Percentiles rank a stretch among this genome's conserved stretches.
phyloP scores from a whole-genome alignment of 2,888 invertebrate genomes.

The Drosophila seclusa region DNA sequence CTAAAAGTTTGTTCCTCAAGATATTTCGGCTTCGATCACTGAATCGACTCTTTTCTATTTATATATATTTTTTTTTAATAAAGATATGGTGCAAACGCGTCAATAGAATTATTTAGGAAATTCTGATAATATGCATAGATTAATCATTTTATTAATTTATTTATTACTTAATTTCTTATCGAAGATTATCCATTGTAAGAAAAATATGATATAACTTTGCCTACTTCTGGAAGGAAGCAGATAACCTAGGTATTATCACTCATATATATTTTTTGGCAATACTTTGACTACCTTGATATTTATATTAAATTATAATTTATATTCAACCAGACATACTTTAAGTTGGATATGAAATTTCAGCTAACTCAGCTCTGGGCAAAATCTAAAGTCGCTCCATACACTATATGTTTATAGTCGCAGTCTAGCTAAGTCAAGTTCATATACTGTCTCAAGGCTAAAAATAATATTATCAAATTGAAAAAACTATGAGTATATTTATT shows the following conservation, averaged over 20 bases:
- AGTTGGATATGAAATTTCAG: neutral
- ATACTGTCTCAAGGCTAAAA: neutral
- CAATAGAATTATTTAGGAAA: neutral
- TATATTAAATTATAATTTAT: conserved; percentile 9
- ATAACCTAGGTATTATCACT: conserved; percentile 23
- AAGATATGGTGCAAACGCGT: neutral
- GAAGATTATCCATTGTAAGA: neutral
- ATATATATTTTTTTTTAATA: neutral
- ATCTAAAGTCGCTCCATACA: no score
- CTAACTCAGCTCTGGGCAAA: neutral
- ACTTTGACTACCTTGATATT: conserved; percentile 12
- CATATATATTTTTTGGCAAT: neutral
- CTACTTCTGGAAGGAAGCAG: neutral
- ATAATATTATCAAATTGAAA: neutral
- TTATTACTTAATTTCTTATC: neutral
- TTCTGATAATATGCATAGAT: conserved; percentile 9
- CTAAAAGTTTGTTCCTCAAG: conserved; percentile 22
- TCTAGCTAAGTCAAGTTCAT: conserved; percentile 4
- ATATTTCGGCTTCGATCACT: conserved; percentile 31
- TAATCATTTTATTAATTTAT: neutral
- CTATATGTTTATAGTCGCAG: neutral
- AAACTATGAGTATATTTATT: neutral
- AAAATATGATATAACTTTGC: neutral
- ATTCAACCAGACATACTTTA: neutral
- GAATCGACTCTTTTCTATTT: neutral